phyloP scores from a whole-genome alignment of 2,888 invertebrate genomes.

The Lycophotia porphyrea region DNA sequence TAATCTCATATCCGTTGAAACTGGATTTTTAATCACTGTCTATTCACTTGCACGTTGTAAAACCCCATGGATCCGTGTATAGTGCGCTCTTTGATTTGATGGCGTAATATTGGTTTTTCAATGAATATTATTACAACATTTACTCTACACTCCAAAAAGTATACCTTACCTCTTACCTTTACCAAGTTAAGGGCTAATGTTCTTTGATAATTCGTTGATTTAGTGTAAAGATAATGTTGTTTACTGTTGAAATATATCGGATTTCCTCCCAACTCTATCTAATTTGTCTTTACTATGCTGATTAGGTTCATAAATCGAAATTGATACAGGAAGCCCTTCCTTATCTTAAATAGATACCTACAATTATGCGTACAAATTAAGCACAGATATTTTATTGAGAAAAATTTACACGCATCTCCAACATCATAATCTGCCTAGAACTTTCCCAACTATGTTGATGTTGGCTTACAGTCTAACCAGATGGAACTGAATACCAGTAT shows the following conservation, averaged over 20 bases:
- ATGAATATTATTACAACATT: conserved; percentile 44
- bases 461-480: no score
- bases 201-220: background rate
- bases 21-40: conserved; percentile 63
- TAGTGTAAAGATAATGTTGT: background rate
- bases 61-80: conserved; percentile 39
- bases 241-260: conserved; percentile 42
- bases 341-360: conserved; percentile 38
- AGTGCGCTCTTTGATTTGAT: conserved; percentile 54
- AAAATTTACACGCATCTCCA: no score
- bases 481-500: no score
- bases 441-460: no score
- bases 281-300: conserved; percentile 60
- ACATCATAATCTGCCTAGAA: no score
- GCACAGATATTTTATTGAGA: background rate
- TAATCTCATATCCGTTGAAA: conserved; percentile 61
- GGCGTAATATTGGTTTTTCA: conserved; percentile 61
- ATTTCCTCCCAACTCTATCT: conserved; percentile 56
- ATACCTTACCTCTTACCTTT: rapidly evolving
- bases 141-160: background rate
- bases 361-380: conserved; percentile 36
- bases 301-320: conserved; percentile 57
- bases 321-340: conserved; percentile 49
- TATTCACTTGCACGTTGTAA: conserved; percentile 57
- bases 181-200: conserved; percentile 26